Evolutionary conservation across 2,888 invertebrate genomes (phyloP), one percentile per base, ranked within the genome.

Genomic region (Choristoneura rosaceana): DNA sequence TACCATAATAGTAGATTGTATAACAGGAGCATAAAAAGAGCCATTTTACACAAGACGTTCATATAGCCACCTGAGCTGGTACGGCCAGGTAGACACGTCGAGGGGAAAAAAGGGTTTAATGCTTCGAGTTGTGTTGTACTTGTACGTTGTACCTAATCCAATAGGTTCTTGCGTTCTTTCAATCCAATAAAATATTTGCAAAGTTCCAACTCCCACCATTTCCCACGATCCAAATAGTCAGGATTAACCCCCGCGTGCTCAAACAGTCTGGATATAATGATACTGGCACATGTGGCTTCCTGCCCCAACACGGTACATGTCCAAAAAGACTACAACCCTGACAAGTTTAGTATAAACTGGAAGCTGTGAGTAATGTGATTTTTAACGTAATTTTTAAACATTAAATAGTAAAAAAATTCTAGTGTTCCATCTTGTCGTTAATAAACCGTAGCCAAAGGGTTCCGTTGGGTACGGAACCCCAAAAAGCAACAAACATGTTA

Each of bases 251-350:
- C 67, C 62, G 60, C 59, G 41, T 65, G 52, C 43, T 25, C 60
- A 55, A 71, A 67, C 62, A 14, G 71, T 71, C 71, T 47, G 71
- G 62, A 45, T 47, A 67, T 67, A 63, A 71, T 71, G 67, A 71
- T 62, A 62, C 55, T n/a, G 38, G 55, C 71, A 71, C 71, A 71
- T 71, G 62, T 71, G 71, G 71, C 47, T 62, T 71, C 71, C 71
- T 64, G 71, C 62, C 43, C 43, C 58, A 61, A 67, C 66, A 47
- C 52, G 25, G 38, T 25, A 43, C 65, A 66, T 55, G 41, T 68
- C 67, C 71, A 70, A 71, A 62, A 71, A 62, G 67, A 68, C 47
- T 9, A 43, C 38, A 45, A 45, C 45, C 43, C 55, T 55, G 67
- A 71, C 67, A 63, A 71, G 58, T 68, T 63, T 38, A 47, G 58